A percentile compares a stretch with the other conserved stretches of the same genome.
Conservation (phyloP, 2,888 invertebrate species). For the Poecilus cupreus region DNA sequence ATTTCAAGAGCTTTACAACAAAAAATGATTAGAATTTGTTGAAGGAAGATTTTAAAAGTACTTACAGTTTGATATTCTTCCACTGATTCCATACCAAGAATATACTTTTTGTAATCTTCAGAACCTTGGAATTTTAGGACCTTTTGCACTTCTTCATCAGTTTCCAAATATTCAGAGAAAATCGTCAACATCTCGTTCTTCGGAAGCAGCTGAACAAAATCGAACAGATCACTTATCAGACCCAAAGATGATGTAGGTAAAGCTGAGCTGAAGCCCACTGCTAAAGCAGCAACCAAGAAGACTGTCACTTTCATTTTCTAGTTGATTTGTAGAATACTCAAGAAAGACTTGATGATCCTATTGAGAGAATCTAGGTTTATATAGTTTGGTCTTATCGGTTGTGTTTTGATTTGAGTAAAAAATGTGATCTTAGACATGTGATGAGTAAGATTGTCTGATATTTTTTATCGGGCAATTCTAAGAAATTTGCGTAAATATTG, state of each 20-base stretch:
- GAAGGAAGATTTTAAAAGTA: background rate
- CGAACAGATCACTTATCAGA: background rate
- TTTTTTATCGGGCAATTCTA: background rate
- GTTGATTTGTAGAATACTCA: background rate
- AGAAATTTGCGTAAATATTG: background rate
- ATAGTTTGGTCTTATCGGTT: background rate
- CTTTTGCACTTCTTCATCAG: constrained; percentile 16
- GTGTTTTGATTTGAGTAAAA: background rate
- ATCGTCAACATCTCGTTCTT: background rate
- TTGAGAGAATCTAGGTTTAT: background rate
- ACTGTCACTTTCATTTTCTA: background rate
- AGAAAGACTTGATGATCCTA: background rate
- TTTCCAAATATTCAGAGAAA: background rate
- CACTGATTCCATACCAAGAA: background rate
- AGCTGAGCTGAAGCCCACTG: background rate
- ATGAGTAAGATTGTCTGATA: background rate
- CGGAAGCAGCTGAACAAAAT: background rate
- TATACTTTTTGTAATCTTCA: background rate
- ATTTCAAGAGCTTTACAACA: background rate
- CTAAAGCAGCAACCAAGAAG: background rate
- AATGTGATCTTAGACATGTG: background rate
- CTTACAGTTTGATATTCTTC: constrained; percentile 10
- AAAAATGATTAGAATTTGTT: background rate
- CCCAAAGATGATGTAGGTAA: background rate
- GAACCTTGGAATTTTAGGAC: background rate